Conservation (phyloP, 2,888 invertebrate genomes). For the Troides oblongomaculatus region DNA sequence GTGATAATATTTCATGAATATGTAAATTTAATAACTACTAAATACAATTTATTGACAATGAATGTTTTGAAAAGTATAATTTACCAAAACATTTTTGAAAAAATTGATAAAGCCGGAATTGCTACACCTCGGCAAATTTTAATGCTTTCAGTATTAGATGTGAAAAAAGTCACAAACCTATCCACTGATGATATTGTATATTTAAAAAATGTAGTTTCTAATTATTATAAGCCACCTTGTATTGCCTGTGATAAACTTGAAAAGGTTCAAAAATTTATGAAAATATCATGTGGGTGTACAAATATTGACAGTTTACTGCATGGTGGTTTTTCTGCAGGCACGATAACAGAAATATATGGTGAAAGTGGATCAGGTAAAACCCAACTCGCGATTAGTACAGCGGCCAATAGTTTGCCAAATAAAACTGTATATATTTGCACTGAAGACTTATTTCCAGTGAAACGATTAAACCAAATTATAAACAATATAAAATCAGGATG, state of each 20-base stretch:
- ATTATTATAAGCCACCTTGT: slow-evolving; percentile 44
- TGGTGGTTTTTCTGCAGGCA: slow-evolving; percentile 85
- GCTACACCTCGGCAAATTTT: slow-evolving; percentile 58
- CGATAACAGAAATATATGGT: slow-evolving; percentile 89
- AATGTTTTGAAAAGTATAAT: slow-evolving; percentile 36
- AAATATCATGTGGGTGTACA: slow-evolving; percentile 77
- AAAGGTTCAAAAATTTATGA: slow-evolving; percentile 34
- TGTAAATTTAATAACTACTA: too few species aligned
- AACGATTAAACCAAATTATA: slow-evolving; percentile 65
- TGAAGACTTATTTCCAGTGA: slow-evolving; percentile 83
- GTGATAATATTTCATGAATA: not conserved
- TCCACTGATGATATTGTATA: slow-evolving; percentile 52
- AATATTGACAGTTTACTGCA: slow-evolving; percentile 79
- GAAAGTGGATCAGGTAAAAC: slow-evolving; percentile 91
- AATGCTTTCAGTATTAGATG: slow-evolving; percentile 55
- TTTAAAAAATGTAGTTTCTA: slow-evolving; percentile 53
- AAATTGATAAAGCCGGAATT: slow-evolving; percentile 56
- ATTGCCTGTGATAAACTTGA: slow-evolving; percentile 44
- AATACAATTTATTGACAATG: slow-evolving; percentile 1
- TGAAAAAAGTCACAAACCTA: slow-evolving; percentile 62
- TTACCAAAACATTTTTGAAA: slow-evolving; percentile 54
- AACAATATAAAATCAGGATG: slow-evolving; percentile 39
- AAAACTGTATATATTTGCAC: slow-evolving; percentile 87
- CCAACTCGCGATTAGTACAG: slow-evolving; percentile 87
- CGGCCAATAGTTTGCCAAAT: slow-evolving; percentile 81